Evolutionary conservation across 2,888 invertebrate species (phyloP).

Genomic region (Leptinotarsa rubiginosa): DNA sequence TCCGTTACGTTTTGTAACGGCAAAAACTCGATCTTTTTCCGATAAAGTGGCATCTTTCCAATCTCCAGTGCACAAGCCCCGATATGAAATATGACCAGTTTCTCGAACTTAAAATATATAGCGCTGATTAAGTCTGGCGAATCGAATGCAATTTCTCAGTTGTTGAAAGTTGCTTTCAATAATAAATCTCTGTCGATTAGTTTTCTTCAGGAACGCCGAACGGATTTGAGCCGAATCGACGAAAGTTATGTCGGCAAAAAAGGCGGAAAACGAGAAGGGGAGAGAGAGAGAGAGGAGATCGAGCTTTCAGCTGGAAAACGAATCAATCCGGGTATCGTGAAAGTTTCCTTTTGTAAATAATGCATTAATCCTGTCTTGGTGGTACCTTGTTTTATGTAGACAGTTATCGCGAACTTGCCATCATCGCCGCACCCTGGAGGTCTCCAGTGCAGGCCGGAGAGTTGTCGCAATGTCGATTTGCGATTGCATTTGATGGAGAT

Average conservation of each 20-base stretch:
- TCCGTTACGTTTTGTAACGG: background rate
- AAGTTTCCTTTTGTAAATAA: slow-evolving; percentile 60
- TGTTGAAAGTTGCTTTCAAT: slow-evolving; percentile 50
- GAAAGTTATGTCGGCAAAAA: background rate
- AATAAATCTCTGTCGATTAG: slow-evolving; percentile 55
- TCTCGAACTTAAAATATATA: slow-evolving; percentile 38
- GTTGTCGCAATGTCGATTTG: background rate
- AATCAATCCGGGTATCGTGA: slow-evolving; percentile 56
- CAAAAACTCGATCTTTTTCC: slow-evolving; percentile 15
- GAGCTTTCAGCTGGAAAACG: slow-evolving; percentile 52
- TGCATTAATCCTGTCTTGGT: slow-evolving; percentile 57
- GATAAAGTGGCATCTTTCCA: slow-evolving; percentile 20
- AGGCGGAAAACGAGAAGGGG: slow-evolving; percentile 45
- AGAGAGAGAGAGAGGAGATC: slow-evolving; percentile 26
- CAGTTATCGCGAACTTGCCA: slow-evolving; percentile 52
- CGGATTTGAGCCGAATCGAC: slow-evolving; percentile 12
- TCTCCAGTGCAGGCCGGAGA: slow-evolving; percentile 30
- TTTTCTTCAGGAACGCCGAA: slow-evolving; percentile 38
- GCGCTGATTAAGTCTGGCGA: slow-evolving; percentile 44
- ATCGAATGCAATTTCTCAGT: slow-evolving; percentile 45
- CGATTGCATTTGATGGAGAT: no score
- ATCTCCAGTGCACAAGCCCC: background rate
- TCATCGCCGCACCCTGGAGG: slow-evolving; percentile 34
- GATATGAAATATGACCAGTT: slow-evolving; percentile 40
- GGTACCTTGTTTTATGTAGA: slow-evolving; percentile 59